These are phyloP conservation scores for Lepidocyrtinus sp. DNA, from an alignment of 2,888 invertebrate genomes.

Conservation along the genomic window DNA sequence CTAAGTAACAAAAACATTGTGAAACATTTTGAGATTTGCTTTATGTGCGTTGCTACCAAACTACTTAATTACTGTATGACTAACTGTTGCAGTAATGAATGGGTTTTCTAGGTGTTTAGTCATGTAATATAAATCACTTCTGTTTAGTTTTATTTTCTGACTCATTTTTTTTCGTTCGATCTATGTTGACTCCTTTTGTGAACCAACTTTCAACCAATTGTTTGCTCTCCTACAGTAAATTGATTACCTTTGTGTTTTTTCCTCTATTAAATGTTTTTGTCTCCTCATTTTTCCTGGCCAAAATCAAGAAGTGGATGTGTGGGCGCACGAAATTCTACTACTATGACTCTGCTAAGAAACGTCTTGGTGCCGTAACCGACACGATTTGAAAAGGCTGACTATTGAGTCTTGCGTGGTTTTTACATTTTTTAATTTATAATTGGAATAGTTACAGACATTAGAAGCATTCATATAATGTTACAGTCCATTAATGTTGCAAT, in stretches of 20 bases:
- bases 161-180: not conserved
- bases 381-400: too few species aligned
- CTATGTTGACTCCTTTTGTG: not conserved
- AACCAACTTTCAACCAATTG: not conserved
- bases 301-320: not conserved
- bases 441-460: too few species aligned
- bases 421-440: too few species aligned
- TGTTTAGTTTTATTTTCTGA: not conserved
- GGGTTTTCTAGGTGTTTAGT: not conserved
- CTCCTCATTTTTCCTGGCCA: not conserved
- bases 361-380: too few species aligned
- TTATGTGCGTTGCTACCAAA: conserved; percentile 4
- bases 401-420: too few species aligned
- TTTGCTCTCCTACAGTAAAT: not conserved
- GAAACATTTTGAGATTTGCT: too few species aligned
- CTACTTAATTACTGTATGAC: not conserved
- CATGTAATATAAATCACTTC: not conserved
- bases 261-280: not conserved
- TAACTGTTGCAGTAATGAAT: not conserved
- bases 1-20: too few species aligned
- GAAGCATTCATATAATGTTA: too few species aligned
- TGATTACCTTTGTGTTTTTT: not conserved
- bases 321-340: not conserved
- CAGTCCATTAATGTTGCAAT: too few species aligned
- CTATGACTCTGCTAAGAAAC: too few species aligned